These are phyloP conservation scores for Drosophila guanche DNA, from an alignment of 1,140 invertebrate genomes.

Conservation along the genomic window DNA sequence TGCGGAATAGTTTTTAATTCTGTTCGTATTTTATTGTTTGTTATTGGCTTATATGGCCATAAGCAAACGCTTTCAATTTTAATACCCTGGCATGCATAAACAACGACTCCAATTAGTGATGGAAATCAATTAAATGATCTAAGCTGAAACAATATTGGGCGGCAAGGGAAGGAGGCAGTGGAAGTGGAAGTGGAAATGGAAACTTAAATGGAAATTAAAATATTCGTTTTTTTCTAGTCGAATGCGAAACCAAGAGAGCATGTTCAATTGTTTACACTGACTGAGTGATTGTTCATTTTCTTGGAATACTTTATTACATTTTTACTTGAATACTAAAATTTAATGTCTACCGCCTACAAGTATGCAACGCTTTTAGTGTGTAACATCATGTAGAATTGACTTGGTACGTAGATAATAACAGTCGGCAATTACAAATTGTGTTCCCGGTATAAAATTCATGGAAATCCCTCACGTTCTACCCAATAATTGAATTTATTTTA, in stretches of 20 bases:
- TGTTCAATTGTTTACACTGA: too few species aligned
- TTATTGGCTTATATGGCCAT: conserved; percentile 47
- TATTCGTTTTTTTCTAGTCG: not conserved
- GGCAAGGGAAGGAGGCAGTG: not conserved
- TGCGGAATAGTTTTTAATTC: conserved; percentile 30
- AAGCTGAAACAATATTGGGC: conserved; percentile 12
- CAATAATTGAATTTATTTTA: not conserved
- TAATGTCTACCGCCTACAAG: too few species aligned
- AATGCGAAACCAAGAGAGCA: too few species aligned
- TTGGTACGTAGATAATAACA: too few species aligned
- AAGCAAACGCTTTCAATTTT: conserved; percentile 54
- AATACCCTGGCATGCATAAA: conserved; percentile 52
- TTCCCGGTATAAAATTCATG: too few species aligned
- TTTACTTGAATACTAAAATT: too few species aligned
- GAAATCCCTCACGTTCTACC: too few species aligned
- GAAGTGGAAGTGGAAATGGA: not conserved
- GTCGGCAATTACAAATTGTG: too few species aligned
- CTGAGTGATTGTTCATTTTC: too few species aligned
- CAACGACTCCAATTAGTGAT: conserved; percentile 59
- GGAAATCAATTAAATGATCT: conserved; percentile 52
- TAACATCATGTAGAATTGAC: too few species aligned
- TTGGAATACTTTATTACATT: too few species aligned
- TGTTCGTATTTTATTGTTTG: conserved; percentile 29
- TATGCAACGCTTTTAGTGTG: too few species aligned
- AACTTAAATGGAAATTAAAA: conserved; percentile 18